Base-by-base conservation (phyloP, 2,113 vertebrate genomes). In the Epinephelus lanceolatus region DNA sequence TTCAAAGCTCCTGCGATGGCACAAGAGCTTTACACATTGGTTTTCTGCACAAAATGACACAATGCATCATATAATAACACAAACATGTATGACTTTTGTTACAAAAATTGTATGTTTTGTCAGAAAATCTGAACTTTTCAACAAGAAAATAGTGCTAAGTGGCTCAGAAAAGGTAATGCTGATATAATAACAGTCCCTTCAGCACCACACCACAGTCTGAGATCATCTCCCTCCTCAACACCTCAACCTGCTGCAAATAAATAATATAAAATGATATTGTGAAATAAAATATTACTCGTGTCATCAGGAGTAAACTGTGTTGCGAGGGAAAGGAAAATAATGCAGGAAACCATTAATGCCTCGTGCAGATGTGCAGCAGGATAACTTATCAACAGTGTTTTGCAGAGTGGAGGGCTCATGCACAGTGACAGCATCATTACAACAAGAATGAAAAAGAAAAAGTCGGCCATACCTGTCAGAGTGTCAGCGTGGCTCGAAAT, bases 381-480 rank as follows among this genome's bases (percentile, higher is more conserved):
- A 49, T 47, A 25, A 47, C 23, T 68, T 12, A 61, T 60, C 61
- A 27, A 27, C 40, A n/a, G 23, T 49, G 14, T 10, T 42, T 40
- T 67, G n/a, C 40, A 23, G 45, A 61, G 33, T 2, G 72, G 17
- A 45, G 19, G 14, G 40, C 21, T 74, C 52, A 78, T 84, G 86
- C 83, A 78, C 15, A 75, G 59, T 18, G 73, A 86, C 21, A 68
- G 74, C 6, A 23, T 70, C 49, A 86, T 74, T 76, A 80, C 76
- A 80, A 76, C 69, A 56, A 84, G 61, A 79, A 73, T 62, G 68
- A 57, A 52, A 79, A 78, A 88, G 42, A 63, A 88, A 88, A 91
- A 66, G 86, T 83, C 37, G 52, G 67, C 86, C 93, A 69, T 95
- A 95, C 94, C 94, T 95, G 91, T 89, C 23, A 81, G 86, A 69